phyloP scores from a whole-genome alignment of 2,888 invertebrate species.

The Nephrotoma guestfalica region DNA sequence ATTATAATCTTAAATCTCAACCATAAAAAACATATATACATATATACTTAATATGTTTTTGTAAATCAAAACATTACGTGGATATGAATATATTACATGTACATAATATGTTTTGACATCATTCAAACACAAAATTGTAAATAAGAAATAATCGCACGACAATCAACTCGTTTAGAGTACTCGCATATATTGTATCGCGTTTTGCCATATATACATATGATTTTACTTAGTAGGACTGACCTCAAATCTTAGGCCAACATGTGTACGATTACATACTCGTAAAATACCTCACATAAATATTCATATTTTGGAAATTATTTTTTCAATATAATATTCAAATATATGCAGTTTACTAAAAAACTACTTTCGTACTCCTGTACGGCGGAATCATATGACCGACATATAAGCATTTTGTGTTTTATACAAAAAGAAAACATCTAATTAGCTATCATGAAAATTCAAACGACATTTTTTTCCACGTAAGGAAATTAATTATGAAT shows the following conservation, averaged over 20 bases:
- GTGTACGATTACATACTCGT: not conserved
- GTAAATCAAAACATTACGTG: not conserved
- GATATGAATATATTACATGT: not conserved
- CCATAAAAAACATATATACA: not conserved
- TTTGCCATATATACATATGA: not conserved
- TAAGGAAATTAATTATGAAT: not conserved
- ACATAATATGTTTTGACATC: not conserved
- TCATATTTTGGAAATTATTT: not conserved
- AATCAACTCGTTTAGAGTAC: not conserved
- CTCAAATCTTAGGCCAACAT: not conserved
- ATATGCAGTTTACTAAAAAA: not conserved
- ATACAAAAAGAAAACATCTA: not conserved
- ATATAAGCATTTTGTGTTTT: not conserved
- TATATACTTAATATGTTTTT: not conserved
- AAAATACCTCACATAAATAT: not conserved
- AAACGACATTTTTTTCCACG: constrained; percentile 1
- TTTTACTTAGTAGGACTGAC: not conserved
- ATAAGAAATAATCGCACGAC: not conserved
- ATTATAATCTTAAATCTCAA: not conserved
- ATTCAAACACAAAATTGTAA: not conserved
- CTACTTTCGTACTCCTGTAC: not conserved
- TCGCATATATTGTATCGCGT: not conserved
- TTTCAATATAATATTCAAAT: not conserved
- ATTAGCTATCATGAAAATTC: constrained; percentile 1
- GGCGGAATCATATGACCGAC: not conserved